Base-by-base conservation (phyloP, 2,113 vertebrate species). In the Indicator indicator region DNA sequence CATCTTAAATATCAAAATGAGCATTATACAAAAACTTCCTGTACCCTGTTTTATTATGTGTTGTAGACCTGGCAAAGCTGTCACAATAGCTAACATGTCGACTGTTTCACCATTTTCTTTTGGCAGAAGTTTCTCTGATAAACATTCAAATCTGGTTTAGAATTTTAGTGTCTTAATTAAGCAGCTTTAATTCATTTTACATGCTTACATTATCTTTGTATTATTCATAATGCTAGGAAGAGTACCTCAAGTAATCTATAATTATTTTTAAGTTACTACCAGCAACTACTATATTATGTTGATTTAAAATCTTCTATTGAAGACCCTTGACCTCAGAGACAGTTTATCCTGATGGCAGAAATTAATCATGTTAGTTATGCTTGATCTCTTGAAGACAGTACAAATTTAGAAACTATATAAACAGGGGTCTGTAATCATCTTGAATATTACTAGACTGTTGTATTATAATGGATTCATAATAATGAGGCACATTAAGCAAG, bases 351-450 rank as follows among this genome's bases (percentile, higher is more conserved):
- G 38, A 71, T 59, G 24, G 18, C n/a, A 87, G 44, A 91, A 95
- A 82, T 91, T 60, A 93, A 82, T 89, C 16, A 11, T 68, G 60
- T 89, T 89, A 71, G 42, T 32, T 71, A 6, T 3, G 1, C 58
- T 72, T 91, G 85, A 79, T 82, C 32, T 78, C 63, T 69, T 72
- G 63, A 82, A 93, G 78, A 38, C 74, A 72, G 48, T 38, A 9
- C 26, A 75, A 75, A 87, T 87, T 79, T 91, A 75, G 54, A 79
- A 93, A 56, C 42, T 68, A 10, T 50, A 84, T 56, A 94, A 95
- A 82, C 70, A 71, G 81, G 23, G 15, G 27, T 48, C 62, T 16
- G 48, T 75, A 82, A 74, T 75, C 58, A 82, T 93, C 87, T 95
- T 42, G 33, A 64, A 21, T 75, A 38, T 85, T 93, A 60, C 27